These are phyloP conservation scores for Hydrolagus affinis DNA, from an alignment of 2,113 vertebrate species.

Conservation along the genomic window DNA sequence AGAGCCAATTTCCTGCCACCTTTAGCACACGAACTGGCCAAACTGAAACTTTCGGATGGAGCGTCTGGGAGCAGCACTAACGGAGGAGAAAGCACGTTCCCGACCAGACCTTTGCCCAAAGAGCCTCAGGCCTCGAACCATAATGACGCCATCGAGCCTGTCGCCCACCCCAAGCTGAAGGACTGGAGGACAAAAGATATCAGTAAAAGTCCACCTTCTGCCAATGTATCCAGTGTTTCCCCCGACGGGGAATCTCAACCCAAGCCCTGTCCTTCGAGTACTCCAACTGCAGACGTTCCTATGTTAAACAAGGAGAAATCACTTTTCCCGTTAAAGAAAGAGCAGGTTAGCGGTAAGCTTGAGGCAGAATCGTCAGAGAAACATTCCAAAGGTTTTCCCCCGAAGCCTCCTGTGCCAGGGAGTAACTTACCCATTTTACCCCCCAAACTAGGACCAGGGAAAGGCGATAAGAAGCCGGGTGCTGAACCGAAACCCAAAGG, in stretches of 20 bases:
- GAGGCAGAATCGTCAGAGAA: conserved; percentile 71
- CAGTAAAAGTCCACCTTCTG: conserved; percentile 44
- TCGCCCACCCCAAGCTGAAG: conserved; percentile 62
- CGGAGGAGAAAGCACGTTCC: conserved; percentile 62
- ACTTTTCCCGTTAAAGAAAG: conserved; percentile 80
- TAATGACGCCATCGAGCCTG: conserved; percentile 49
- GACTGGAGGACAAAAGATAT: conserved; percentile 76
- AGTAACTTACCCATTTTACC: conserved; percentile 67
- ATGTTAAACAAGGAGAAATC: conserved; percentile 74
- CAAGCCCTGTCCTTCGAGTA: conserved; percentile 9
- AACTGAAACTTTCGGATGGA: conserved; percentile 62
- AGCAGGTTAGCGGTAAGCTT: conserved; percentile 83
- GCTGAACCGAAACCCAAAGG: conserved; percentile 72
- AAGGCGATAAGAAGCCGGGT: conserved; percentile 66
- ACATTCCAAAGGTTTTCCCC: conserved; percentile 65
- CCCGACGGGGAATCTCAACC: conserved; percentile 5
- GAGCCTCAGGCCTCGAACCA: conserved; percentile 53
- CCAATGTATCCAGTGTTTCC: conserved; percentile 37
- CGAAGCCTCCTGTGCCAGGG: conserved; percentile 70
- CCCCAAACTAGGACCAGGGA: conserved; percentile 60
- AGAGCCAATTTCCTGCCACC: conserved; percentile 90
- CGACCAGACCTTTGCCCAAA: conserved; percentile 74
- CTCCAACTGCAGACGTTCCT: background rate
- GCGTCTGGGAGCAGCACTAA: conserved; percentile 35
- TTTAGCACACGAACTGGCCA: conserved; percentile 74